Base-by-base conservation (phyloP, 2,113 vertebrate genomes). In the Antennarius striatus region DNA sequence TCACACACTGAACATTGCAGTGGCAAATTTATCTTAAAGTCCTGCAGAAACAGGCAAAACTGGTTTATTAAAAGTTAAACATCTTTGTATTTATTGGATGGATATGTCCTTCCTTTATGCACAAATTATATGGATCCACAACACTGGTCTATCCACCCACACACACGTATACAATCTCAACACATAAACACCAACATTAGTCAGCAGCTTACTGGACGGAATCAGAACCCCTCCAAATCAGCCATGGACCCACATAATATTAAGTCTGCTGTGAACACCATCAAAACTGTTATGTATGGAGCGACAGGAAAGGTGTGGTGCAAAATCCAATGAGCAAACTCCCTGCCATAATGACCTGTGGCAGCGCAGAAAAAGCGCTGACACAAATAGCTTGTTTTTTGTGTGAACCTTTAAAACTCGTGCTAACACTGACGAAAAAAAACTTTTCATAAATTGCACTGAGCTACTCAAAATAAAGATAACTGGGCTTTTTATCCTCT, bases 201-300 rank as follows among this genome's bases (percentile, higher is more conserved):
- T 83, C 79, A 83, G 80, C 67, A 54, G 73, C 70, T 75, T 71
- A 63, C 77, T 42, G 81, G 77, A 71, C 52, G n/a, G 16, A 55
- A 57, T 80, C 56, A 54, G 17, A 10, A 54, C 1, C 51, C 59
- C 63, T 79, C 70, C 73, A 75, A 77, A 81, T 73, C 71, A 45
- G 62, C 60, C 22, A 3, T 29, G 54, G 72, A 79, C 70, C 67
- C 72, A 77, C 29, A 60, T 73, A 36, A 36, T 17, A n/a, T 29
- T 0, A 48, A 63, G 61, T 17, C 28, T 32, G 50, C 40, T 39
- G 51, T 51, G 36, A 55, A 59, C 53, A 58, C 64, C 45, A 10
- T 70, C 49, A 54, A 65, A 69, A 61, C 58, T 14, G 13, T 3
- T 13, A 28, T 3, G 6, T 13, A 1, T 10, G 28, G 3, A 30